Evolutionary conservation across 2,113 vertebrate species (phyloP), one percentile per base, ranked within the genome.

Genomic region (Budorcas taxicolor): DNA sequence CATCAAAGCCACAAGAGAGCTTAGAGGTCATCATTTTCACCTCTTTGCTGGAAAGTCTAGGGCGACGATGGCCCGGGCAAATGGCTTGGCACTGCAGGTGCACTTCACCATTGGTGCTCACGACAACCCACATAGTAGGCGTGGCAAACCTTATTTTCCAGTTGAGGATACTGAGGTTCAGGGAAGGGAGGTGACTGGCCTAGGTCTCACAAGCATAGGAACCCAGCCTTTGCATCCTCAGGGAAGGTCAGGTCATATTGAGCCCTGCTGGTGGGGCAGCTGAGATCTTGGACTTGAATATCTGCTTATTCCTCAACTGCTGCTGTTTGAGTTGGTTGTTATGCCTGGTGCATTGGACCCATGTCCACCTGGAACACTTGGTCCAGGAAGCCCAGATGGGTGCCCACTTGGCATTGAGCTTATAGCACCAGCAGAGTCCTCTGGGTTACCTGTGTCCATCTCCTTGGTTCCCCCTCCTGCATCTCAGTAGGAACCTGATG

Each of bases 401-500:
- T n/a, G 64, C 33, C 64, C 64, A 67, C 64, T 67, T 67, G 64
- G 17, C 64, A 36, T 0, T 4, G 0, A 16, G 64, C 16, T 67
- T n/a, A 36, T 10, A 67, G 8, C 16, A 67, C 17, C 64, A 67
- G 33, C 16, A 36, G 33, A 36, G 8, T 0, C 33, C 17, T 67
- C 16, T 10, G 15, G 16, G 33, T 67, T 17, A 67, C 64, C 64
- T 19, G 33, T 19, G 64, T 1, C 33, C 16, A 3, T n/a, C 4
- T 67, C 4, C 17, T 21, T 16, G 0, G 2, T 0, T 67, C 16
- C 17, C 8, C 1, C 25, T 0, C 16, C 64, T 67, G 8, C 64
- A 5, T 67, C 62, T 60, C 40, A 67, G 64, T 67, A 67, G 16
- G 4, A 67, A 36, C 33, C 33, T 2, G 33, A 67, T 67, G 64